These are phyloP conservation scores for Diplodus sargus DNA, from an alignment of 2,797 vertebrate genomes.

Conservation along the genomic window DNA sequence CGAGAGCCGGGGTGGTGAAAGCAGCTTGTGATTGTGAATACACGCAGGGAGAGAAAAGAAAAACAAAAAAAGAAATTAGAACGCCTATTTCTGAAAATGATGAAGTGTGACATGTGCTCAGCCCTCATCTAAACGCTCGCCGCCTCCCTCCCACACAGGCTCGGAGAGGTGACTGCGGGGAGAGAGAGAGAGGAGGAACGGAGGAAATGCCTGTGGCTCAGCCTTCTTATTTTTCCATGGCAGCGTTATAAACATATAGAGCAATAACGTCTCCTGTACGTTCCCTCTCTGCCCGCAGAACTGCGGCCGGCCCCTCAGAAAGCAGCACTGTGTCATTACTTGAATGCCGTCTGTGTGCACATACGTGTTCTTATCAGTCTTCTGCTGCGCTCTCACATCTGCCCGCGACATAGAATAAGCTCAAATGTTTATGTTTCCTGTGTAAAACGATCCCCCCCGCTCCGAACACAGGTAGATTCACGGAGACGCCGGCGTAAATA, in stretches of 20 bases:
- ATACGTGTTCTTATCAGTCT: constrained; percentile 47
- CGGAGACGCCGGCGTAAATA: constrained; percentile 23
- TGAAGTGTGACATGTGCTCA: constrained; percentile 59
- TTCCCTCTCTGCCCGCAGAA: constrained; percentile 54
- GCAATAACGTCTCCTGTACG: constrained; percentile 67
- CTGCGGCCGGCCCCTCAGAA: constrained; percentile 63
- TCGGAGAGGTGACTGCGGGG: constrained; percentile 49
- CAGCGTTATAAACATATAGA: constrained; percentile 77
- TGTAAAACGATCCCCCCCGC: constrained; percentile 50
- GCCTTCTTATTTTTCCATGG: constrained; percentile 75
- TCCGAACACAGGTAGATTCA: constrained; percentile 63
- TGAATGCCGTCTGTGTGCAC: constrained; percentile 59
- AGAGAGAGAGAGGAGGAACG: constrained; percentile 31
- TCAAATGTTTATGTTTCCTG: constrained; percentile 71
- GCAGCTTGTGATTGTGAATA: constrained; percentile 19
- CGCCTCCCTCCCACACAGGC: constrained; percentile 50
- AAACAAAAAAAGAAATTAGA: constrained; percentile 27
- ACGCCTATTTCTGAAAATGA: constrained; percentile 55
- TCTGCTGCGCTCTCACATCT: not conserved
- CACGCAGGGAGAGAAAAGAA: not conserved
- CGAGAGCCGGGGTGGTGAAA: constrained; percentile 16
- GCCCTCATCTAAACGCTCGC: constrained; percentile 34
- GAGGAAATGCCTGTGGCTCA: constrained; percentile 76
- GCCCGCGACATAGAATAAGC: constrained; percentile 45
- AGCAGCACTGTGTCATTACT: constrained; percentile 65